Evolutionary conservation across 2,888 invertebrate species (phyloP).

Genomic region (Thymelicus sylvestris): DNA sequence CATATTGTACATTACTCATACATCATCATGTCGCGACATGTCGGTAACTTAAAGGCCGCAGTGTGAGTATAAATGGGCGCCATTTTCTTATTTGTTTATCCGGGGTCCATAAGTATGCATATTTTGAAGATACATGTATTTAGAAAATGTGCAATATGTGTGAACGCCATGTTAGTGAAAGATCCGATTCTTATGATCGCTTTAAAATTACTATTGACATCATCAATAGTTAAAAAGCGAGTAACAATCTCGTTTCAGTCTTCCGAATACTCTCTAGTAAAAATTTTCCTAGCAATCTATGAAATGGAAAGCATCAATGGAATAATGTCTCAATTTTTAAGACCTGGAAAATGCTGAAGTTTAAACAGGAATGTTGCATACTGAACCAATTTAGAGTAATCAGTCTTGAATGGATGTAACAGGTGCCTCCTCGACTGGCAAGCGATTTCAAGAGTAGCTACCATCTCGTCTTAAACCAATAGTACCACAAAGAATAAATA

Average conservation of each 20-base stretch:
- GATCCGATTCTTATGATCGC: slow-evolving; percentile 51
- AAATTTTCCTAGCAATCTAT: slow-evolving; percentile 60
- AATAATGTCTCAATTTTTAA: slow-evolving; percentile 31
- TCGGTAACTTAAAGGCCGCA: too few species aligned
- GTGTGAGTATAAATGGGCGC: too few species aligned
- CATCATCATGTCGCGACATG: slow-evolving; percentile 1
- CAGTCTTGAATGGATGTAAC: slow-evolving; percentile 78
- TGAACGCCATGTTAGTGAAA: slow-evolving; percentile 44
- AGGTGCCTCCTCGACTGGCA: slow-evolving; percentile 58
- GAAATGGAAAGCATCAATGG: slow-evolving; percentile 45
- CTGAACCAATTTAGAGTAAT: slow-evolving; percentile 79
- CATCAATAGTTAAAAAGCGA: slow-evolving; percentile 75
- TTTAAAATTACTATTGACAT: slow-evolving; percentile 71
- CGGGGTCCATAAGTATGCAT: not conserved
- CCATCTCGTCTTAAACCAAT: slow-evolving; percentile 47
- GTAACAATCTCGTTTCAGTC: slow-evolving; percentile 61
- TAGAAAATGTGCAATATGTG: slow-evolving; percentile 41
- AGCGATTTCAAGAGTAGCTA: slow-evolving; percentile 51
- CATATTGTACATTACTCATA: slow-evolving; percentile 40
- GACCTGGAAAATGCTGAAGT: slow-evolving; percentile 40
- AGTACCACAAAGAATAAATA: slow-evolving; percentile 74
- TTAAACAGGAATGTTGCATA: slow-evolving; percentile 70
- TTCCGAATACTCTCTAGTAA: slow-evolving; percentile 56
- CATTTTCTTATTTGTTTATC: too few species aligned
- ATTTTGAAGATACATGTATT: slow-evolving; percentile 11